These are phyloP conservation scores for Psococerastis gibbosa DNA, from an alignment of 2,888 invertebrate species.

Conservation along the genomic window DNA sequence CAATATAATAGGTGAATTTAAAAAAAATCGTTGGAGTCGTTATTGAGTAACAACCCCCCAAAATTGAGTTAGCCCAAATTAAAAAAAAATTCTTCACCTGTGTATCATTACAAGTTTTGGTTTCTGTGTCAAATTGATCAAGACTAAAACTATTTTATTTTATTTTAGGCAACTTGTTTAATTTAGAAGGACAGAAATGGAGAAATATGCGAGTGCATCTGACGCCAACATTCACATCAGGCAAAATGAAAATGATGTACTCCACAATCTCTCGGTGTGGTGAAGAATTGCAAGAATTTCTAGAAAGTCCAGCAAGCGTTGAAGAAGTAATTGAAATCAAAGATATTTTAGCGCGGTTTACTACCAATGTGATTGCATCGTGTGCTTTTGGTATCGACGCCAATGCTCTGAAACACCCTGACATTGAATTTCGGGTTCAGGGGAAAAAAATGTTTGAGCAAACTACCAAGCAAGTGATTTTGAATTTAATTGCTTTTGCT, in stretches of 20 bases:
- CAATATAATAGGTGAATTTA: no score
- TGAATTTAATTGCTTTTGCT: background rate
- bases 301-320: background rate
- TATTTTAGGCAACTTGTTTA: slow-evolving; percentile 21
- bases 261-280: slow-evolving; percentile 1
- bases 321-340: background rate
- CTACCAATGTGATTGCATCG: background rate
- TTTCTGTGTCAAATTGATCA: no score
- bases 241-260: slow-evolving; percentile 20
- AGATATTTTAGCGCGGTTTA: slow-evolving; percentile 14
- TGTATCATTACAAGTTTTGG: no score
- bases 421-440: slow-evolving; percentile 16
- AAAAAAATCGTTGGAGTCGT: no score
- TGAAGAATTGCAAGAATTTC: background rate
- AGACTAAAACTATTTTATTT: no score
- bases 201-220: slow-evolving; percentile 20
- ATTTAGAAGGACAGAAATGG: slow-evolving; percentile 20
- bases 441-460: slow-evolving; percentile 14
- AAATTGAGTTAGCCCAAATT: no score
- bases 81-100: no score
- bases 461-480: slow-evolving; percentile 12
- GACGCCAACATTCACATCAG: slow-evolving; percentile 22
- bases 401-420: slow-evolving; percentile 16
- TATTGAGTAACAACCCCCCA: no score
- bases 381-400: slow-evolving; percentile 18